phyloP scores from a whole-genome alignment of 2,797 vertebrate genomes.

The Aulostomus chinensis region DNA sequence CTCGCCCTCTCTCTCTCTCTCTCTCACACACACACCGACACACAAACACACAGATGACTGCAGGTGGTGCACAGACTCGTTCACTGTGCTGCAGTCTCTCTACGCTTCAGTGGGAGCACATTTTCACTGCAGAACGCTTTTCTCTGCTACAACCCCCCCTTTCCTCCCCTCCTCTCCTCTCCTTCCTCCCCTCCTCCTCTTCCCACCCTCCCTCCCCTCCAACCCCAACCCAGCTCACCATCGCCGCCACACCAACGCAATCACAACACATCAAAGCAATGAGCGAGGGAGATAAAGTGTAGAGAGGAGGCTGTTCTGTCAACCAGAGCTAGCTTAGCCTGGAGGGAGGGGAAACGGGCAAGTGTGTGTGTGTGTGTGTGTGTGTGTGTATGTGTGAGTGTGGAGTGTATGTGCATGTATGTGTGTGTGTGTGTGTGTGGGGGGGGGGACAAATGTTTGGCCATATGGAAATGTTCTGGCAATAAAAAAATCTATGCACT shows the following conservation, averaged over 20 bases:
- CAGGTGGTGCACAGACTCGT: slow-evolving; percentile 78
- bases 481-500: slow-evolving; percentile 17
- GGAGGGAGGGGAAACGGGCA: background rate
- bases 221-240: slow-evolving; percentile 39
- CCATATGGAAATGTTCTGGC: slow-evolving; percentile 28
- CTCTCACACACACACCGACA: slow-evolving; percentile 10
- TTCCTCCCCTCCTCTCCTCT: background rate
- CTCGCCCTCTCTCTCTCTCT: slow-evolving; percentile 21
- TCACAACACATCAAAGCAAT: slow-evolving; percentile 79
- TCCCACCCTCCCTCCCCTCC: slow-evolving; percentile 6
- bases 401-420: too few relatives aligned
- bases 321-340: slow-evolving; percentile 50
- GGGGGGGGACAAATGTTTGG: slow-evolving; percentile 23
- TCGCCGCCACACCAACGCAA: slow-evolving; percentile 63
- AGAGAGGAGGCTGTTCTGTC: slow-evolving; percentile 57
- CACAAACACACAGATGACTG: slow-evolving; percentile 54
- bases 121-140: slow-evolving; percentile 79
- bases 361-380: too few relatives aligned
- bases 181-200: too few relatives aligned
- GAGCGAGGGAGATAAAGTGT: slow-evolving; percentile 67
- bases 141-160: slow-evolving; percentile 50
- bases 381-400: too few relatives aligned
- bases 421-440: background rate
- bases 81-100: slow-evolving; percentile 83
- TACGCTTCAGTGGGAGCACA: slow-evolving; percentile 83